Percentiles rank a stretch among this genome's conserved stretches.
Evolutionary conservation across 2,113 vertebrate genomes (phyloP).

Genomic region (Malurus cyaneus): DNA sequence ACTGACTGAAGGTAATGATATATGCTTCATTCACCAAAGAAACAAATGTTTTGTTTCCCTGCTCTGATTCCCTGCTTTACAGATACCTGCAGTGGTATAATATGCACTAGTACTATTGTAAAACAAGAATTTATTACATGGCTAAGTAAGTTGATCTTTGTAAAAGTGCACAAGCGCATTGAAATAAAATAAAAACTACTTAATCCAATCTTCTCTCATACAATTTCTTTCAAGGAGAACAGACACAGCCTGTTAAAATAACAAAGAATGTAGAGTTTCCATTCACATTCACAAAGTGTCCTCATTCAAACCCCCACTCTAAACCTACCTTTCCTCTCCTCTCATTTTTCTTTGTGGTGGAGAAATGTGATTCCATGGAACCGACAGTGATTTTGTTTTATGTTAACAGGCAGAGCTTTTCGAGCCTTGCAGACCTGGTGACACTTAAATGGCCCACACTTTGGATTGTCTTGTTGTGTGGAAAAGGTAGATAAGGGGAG

Average conservation of each 20-base stretch:
- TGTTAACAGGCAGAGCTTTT: conserved; percentile 84
- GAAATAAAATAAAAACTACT: conserved; percentile 91
- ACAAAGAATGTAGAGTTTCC: conserved; percentile 93
- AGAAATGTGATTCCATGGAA: conserved; percentile 87
- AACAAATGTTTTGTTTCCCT: conserved; percentile 78
- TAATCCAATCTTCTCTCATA: conserved; percentile 86
- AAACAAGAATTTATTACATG: conserved; percentile 85
- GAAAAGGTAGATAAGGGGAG: conserved; percentile 82
- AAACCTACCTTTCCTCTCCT: conserved; percentile 86
- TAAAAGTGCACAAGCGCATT: conserved; percentile 84
- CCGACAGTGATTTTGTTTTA: conserved; percentile 84
- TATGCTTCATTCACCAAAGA: conserved; percentile 74
- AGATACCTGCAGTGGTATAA: conserved; percentile 74
- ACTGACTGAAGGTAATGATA: conserved; percentile 75
- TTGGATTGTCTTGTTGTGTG: conserved; percentile 87
- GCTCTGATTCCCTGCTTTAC: conserved; percentile 72
- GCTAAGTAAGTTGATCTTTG: conserved; percentile 86
- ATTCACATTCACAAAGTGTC: conserved; percentile 96
- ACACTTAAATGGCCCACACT: conserved; percentile 90
- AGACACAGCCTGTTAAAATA: conserved; percentile 98
- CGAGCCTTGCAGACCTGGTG: conserved; percentile 81
- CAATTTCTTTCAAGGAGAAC: conserved; percentile 86
- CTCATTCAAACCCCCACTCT: conserved; percentile 89
- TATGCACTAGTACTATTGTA: conserved; percentile 78
- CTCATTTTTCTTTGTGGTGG: conserved; percentile 86